Evolutionary conservation across 2,797 vertebrate genomes (phyloP).

Genomic region (Sandelia bainsii): DNA sequence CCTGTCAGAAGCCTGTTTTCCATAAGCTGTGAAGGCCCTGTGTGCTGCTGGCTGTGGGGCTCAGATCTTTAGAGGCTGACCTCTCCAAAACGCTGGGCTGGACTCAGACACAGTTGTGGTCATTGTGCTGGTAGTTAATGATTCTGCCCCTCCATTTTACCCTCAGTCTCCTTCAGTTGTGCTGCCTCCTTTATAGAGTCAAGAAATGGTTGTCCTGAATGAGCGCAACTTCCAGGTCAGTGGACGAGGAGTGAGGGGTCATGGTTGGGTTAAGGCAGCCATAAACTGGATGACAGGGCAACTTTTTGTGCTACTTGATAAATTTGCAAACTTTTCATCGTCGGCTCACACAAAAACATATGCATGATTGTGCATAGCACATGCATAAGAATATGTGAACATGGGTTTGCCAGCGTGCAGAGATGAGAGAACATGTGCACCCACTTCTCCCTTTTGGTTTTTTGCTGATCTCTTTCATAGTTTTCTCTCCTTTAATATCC

Average conservation of each 20-base stretch:
- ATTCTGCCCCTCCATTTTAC: conserved; percentile 76
- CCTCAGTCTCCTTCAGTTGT: conserved; percentile 72
- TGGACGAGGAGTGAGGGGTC: conserved; percentile 73
- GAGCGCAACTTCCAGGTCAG: conserved; percentile 83
- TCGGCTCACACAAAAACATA: conserved; percentile 10
- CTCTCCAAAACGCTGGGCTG: conserved; percentile 73
- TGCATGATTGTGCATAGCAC: conserved; percentile 30
- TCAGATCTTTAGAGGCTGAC: conserved; percentile 72
- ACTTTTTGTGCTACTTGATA: conserved; percentile 43
- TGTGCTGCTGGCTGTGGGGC: conserved; percentile 37
- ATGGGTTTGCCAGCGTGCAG: not conserved
- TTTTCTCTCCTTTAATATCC: conserved; percentile 27
- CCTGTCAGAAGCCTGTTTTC: conserved; percentile 39
- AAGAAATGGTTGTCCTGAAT: conserved; percentile 77
- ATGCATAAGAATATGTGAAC: conserved; percentile 17
- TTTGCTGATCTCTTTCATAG: conserved; percentile 1
- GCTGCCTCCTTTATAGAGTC: conserved; percentile 77
- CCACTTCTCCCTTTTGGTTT: conserved; percentile 2
- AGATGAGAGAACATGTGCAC: conserved; percentile 3
- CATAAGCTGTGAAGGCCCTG: conserved; percentile 49
- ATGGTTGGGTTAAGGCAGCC: conserved; percentile 62
- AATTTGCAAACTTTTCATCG: conserved; percentile 26
- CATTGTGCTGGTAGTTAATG: conserved; percentile 81
- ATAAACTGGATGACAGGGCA: conserved; percentile 67
- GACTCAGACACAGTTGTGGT: conserved; percentile 77